These are phyloP conservation scores for Chelmon rostratus DNA, from an alignment of 2,797 vertebrate species.

Conservation along the genomic window DNA sequence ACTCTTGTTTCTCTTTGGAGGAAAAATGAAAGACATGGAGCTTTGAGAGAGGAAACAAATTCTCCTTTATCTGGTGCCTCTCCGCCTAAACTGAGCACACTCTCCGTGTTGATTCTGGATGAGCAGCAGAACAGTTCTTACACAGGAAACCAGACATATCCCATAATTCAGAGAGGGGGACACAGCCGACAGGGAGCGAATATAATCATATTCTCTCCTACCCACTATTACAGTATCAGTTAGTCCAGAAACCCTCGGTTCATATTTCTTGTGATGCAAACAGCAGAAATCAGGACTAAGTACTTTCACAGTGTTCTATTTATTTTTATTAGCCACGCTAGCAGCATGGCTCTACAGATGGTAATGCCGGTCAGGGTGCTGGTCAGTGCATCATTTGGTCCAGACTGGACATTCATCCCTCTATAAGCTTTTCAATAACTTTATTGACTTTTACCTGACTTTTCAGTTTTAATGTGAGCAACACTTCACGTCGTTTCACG, in stretches of 20 bases:
- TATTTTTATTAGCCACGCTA: neutral
- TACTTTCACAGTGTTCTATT: constrained; percentile 11
- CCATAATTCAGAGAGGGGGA: constrained; percentile 28
- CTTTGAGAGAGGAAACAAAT: constrained; percentile 62
- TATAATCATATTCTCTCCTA: constrained; percentile 8
- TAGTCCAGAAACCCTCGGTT: constrained; percentile 13
- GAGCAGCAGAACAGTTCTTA: constrained; percentile 35
- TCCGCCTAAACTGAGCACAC: constrained; percentile 45
- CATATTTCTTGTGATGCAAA: constrained; percentile 17
- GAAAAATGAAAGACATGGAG: constrained; percentile 45
- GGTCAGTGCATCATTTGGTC: neutral
- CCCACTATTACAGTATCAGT: constrained; percentile 1
- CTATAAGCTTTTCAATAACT: neutral
- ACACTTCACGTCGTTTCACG: neutral
- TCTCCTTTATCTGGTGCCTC: constrained; percentile 59
- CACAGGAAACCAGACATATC: constrained; percentile 51
- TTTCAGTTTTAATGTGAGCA: too few species aligned
- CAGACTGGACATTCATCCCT: neutral
- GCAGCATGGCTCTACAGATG: neutral
- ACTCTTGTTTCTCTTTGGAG: constrained; percentile 43
- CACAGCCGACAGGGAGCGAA: constrained; percentile 14
- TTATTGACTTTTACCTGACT: neutral
- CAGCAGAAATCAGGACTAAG: constrained; percentile 2
- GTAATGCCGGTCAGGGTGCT: fast-evolving
- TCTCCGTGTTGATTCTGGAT: constrained; percentile 71